Conservation (phyloP, 2,888 invertebrate species). For the Linnaemya vulpina region DNA sequence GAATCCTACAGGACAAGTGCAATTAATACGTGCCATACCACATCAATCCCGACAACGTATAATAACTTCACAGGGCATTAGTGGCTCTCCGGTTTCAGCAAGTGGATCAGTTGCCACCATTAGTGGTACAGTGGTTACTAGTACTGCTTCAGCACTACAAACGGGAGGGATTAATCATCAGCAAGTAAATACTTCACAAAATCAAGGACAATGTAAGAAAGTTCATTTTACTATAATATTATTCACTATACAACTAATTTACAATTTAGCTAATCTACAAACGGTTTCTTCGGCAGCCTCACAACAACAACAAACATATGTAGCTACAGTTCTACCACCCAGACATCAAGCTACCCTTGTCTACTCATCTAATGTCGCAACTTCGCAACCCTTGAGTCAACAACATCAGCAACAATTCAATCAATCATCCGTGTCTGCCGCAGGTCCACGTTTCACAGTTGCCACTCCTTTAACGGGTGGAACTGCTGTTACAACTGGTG, state of each 20-base stretch:
- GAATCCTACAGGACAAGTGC: slow-evolving; percentile 80
- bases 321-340: slow-evolving; percentile 82
- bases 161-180: slow-evolving; percentile 72
- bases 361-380: slow-evolving; percentile 80
- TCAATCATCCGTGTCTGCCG: slow-evolving; percentile 73
- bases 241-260: slow-evolving; percentile 13
- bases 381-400: slow-evolving; percentile 76
- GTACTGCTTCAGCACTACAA: slow-evolving; percentile 71
- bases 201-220: slow-evolving; percentile 74
- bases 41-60: slow-evolving; percentile 81
- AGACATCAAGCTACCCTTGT: slow-evolving; percentile 82
- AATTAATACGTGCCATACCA: slow-evolving; percentile 81
- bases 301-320: slow-evolving; percentile 79
- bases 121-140: slow-evolving; percentile 73
- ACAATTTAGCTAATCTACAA: slow-evolving; percentile 74
- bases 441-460: slow-evolving; percentile 80
- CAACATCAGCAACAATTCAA: slow-evolving; percentile 79
- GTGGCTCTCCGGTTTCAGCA: slow-evolving; percentile 68
- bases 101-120: slow-evolving; percentile 73
- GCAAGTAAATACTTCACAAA: slow-evolving; percentile 67
- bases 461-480: slow-evolving; percentile 76
- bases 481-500: slow-evolving; percentile 75
- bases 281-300: slow-evolving; percentile 74
- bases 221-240: not conserved
- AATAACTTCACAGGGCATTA: slow-evolving; percentile 80